Percentiles rank a stretch among this genome's conserved stretches.
These are phyloP conservation scores for Adineta ricciae DNA, from an alignment of 2,888 invertebrate genomes.

Conservation along the genomic window DNA sequence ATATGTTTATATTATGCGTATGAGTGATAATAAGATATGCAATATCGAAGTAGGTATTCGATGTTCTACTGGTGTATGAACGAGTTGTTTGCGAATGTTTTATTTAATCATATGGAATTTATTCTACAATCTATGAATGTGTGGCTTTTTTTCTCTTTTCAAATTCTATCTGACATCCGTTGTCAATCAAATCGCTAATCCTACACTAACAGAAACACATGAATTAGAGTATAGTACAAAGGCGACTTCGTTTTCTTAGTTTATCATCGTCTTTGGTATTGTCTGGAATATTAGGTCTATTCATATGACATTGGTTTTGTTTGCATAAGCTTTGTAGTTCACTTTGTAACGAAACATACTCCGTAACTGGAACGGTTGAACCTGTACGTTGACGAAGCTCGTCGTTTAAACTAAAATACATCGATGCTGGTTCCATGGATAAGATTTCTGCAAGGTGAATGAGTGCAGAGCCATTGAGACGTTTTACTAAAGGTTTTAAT, in stretches of 20 bases:
- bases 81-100: too few relatives aligned
- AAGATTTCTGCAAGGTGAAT: neutral
- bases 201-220: neutral
- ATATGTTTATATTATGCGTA: too few relatives aligned
- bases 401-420: constrained; percentile 19
- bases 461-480: neutral
- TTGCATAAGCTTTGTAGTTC: neutral
- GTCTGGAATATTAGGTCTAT: neutral
- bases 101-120: too few relatives aligned
- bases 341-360: constrained; percentile 19
- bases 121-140: too few relatives aligned
- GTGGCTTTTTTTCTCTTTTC: too few relatives aligned
- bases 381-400: constrained; percentile 6
- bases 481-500: neutral
- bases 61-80: too few relatives aligned
- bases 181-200: neutral
- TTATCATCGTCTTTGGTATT: neutral
- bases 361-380: neutral
- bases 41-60: too few relatives aligned
- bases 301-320: neutral
- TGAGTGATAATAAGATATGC: too few relatives aligned
- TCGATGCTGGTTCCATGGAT: neutral
- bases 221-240: neutral
- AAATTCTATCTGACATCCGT: neutral
- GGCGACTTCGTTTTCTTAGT: neutral